Evolutionary conservation across 2,797 vertebrate genomes (phyloP), one percentile per base, ranked within the genome.

Genomic region (Myiotriccus ornatus): DNA sequence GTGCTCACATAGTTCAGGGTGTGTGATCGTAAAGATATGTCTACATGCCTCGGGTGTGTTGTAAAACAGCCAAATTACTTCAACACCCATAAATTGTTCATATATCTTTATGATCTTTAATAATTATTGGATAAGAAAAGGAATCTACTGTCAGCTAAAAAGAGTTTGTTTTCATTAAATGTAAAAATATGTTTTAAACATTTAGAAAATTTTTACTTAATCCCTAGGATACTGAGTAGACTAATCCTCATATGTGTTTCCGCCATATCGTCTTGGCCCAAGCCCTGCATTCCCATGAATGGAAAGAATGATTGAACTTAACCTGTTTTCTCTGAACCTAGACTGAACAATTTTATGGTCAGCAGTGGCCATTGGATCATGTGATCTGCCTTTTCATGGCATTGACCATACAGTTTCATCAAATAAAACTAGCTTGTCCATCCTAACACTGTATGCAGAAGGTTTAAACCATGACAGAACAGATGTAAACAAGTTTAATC

Each of bases 1-100:
- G 94, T 96, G 94, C 90, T 96, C 63, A 32, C 44, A 23, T 7
- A 41, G 53, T 85, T 77, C 80, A 74, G 62, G 37, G 63, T 67
- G 73, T 74, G 79, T 74, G 75, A 71, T 88, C 95, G 78, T 82
- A 91, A 93, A 95, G 89, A 93, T 91, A 88, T n/a, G 53, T 78
- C 89, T 85, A 18, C 63, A 4, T 87, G 87, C 92, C 93, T 94
- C 67, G 0, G 9, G 82, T 95, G 95, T 68, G 0, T 85, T 97
- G 94, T 97, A 95, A 97, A 97, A 89, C 76, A 95, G 81, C 89
- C 87, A 95, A 93, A 95, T 95, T 95, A 75, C 81, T 95, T 95
- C 95, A 97, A 79, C 81, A 50, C 84, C 15, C 92, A 87, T 95
- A 91, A 84, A 93, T 93, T 94, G 52, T 80, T 83, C 89, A 75